Percentiles rank a stretch among this genome's conserved stretches.
These are phyloP conservation scores for Apodemus speciosus DNA, from an alignment of 2,113 vertebrate genomes.

Conservation along the genomic window DNA sequence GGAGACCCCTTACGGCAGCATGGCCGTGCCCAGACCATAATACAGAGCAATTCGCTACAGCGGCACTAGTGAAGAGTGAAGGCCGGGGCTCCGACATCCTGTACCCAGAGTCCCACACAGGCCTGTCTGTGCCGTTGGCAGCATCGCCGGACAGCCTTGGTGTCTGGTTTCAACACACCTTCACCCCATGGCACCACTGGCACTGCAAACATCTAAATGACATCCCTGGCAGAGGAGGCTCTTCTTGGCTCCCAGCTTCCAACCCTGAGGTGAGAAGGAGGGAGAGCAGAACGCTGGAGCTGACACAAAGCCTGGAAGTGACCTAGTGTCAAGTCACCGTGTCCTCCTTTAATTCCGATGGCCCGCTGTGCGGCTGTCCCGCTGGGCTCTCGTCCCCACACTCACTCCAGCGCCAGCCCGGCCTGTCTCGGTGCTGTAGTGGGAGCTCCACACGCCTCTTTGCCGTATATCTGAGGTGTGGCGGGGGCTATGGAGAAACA, in stretches of 20 bases:
- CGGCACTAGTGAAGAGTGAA: not conserved
- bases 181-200: not conserved
- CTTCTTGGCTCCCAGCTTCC: not conserved
- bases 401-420: too few relatives aligned
- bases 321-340: not conserved
- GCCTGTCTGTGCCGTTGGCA: not conserved
- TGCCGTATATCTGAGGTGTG: not conserved
- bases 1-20: too few relatives aligned
- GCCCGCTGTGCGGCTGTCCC: not conserved
- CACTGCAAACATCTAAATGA: slow-evolving; percentile 26
- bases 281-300: not conserved
- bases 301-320: not conserved
- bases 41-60: rapidly evolving
- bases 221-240: not conserved
- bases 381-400: not conserved
- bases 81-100: not conserved
- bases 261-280: not conserved
- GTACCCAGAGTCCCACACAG: not conserved
- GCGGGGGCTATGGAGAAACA: not conserved
- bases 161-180: not conserved
- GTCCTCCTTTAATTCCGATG: not conserved
- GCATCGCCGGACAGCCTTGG: not conserved
- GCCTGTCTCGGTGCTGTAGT: not conserved
- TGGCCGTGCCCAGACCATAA: not conserved
- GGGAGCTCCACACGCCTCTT: not conserved